Percentiles rank a stretch among this genome's conserved stretches.
Evolutionary conservation across 1,140 invertebrate genomes (phyloP).

Genomic region (Tenebrio molitor): DNA sequence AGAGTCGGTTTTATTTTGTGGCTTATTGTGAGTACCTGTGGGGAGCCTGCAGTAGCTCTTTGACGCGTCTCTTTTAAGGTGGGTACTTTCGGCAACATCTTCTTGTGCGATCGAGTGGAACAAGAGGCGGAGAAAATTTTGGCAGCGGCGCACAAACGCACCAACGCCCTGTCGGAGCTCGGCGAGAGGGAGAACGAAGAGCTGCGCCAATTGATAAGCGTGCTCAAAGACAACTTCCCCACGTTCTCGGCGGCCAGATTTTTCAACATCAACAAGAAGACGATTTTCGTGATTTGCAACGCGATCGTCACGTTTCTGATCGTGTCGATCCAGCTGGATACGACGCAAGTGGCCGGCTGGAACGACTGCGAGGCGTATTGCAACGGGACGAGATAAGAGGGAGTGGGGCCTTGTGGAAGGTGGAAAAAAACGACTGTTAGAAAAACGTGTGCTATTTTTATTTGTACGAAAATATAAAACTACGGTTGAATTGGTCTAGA

Average conservation of each 20-base stretch:
- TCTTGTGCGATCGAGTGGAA: background rate
- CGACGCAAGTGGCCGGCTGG: background rate
- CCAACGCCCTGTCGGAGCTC: background rate
- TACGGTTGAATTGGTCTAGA: slow-evolving; percentile 52
- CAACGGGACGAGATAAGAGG: no score
- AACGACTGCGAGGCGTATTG: no score
- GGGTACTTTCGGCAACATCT: background rate
- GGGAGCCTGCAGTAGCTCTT: background rate
- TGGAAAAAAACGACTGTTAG: no score
- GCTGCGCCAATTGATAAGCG: background rate
- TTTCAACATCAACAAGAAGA: background rate
- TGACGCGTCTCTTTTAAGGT: background rate
- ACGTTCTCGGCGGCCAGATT: background rate
- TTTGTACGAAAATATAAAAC: slow-evolving; percentile 3
- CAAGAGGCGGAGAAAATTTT: background rate
- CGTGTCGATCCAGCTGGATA: background rate
- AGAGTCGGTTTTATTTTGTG: background rate
- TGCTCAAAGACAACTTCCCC: background rate
- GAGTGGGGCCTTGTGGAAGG: no score
- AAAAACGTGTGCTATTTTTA: background rate
- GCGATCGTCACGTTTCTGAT: background rate
- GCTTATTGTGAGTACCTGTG: background rate
- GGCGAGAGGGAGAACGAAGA: background rate
- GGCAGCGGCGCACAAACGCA: background rate
- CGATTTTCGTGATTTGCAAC: background rate